Evolutionary conservation across 92 coral and sea anemone genomes (phyloP), one percentile per base, ranked within the genome.

Genomic region (Siderastrea siderea): DNA sequence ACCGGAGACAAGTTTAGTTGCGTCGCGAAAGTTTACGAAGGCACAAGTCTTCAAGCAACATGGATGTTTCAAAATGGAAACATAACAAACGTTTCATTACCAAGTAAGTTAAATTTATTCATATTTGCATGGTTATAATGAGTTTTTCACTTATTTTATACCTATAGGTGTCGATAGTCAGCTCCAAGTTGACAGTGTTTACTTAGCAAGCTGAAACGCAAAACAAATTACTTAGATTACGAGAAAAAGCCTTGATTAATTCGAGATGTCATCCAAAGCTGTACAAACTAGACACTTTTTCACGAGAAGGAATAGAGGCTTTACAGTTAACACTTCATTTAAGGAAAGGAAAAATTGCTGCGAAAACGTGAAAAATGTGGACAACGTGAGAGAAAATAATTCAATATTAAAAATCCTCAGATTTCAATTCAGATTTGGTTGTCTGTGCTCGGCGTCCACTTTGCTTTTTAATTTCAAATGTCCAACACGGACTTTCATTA

Each of bases 11-110:
- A 61, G 71, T 82, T 95, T 82, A 17, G 59, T 13, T 97, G 99
- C 68, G 68, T 62, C 3, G 90, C 89, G 15, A 85, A 69, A 44
- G 78, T 97, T 46, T 80, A 90, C 80, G 94, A 88, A 86, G 99
- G 99, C 4, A 95, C 95, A 14, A 77, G 71, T 13, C 86, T 95
- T 52, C 69, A 57, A 44, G 93, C 91, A 10, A 86, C 88, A 59
- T 93, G 96, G 96, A 6, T 12, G 10, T 68, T 93, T 67, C 84
- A 77, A 71, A 47, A 84, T n/a, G 88, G 87, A 51, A 17, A 60
- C 10, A 13, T 11, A 44, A 84, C 71, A 43, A 84, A 77, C 59
- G 48, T 66, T 52, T 66, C 86, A 4, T 87, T 87, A 73, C 86
- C 96, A 89, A 84, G 93, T 89, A 77, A 84, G 88, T 60, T 19